These are phyloP conservation scores for Oreochromis aureus DNA, from an alignment of 2,113 vertebrate species.

Conservation along the genomic window DNA sequence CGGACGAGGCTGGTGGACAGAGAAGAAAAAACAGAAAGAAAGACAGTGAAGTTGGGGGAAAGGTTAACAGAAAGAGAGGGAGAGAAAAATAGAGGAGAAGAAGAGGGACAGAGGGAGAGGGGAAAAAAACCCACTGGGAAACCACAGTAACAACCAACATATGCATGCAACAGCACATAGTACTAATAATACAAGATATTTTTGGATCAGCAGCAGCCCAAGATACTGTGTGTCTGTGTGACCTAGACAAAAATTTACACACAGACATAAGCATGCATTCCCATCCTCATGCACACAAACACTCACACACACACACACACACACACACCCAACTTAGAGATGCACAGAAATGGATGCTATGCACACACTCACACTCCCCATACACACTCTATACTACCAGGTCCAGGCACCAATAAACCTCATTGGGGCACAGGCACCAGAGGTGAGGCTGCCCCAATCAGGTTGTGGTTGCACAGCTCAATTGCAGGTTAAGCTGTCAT, in stretches of 20 bases:
- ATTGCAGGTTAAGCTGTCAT: background rate
- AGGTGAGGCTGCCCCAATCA: background rate
- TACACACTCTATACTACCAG: background rate
- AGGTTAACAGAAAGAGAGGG: background rate
- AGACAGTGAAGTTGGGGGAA: background rate
- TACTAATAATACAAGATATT: background rate
- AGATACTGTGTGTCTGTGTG: background rate
- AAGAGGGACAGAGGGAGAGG: background rate
- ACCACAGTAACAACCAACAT: background rate
- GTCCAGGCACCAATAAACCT: background rate
- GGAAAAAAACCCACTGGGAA: background rate
- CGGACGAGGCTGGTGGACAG: accelerated
- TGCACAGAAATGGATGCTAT: background rate
- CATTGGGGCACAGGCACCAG: background rate
- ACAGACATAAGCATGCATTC: background rate
- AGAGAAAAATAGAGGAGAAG: background rate
- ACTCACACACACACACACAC: background rate
- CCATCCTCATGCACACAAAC: background rate
- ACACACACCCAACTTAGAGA: background rate
- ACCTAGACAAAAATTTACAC: no score
- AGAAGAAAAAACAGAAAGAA: accelerated
- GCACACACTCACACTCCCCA: background rate
- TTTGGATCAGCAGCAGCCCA: accelerated
- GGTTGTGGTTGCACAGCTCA: background rate
- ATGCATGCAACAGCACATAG: background rate